These are phyloP conservation scores for Elmis aenea DNA, from an alignment of 2,888 invertebrate species.

Conservation along the genomic window DNA sequence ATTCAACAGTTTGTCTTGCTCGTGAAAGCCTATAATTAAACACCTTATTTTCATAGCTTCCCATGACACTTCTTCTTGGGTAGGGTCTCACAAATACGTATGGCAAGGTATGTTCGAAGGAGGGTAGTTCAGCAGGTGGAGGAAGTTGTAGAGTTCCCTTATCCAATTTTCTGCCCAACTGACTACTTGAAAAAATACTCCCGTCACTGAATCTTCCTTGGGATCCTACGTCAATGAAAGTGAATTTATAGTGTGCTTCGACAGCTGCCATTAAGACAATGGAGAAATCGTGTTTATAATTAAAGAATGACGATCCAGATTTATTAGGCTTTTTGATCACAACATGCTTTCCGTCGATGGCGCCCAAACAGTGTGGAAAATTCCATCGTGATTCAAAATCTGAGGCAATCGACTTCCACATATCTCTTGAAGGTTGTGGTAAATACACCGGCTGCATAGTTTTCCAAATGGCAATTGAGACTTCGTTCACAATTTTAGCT, in stretches of 20 bases:
- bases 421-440: slow-evolving; percentile 22
- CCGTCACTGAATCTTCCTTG: slow-evolving; percentile 30
- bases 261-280: slow-evolving; percentile 30
- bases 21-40: slow-evolving; percentile 6
- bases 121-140: slow-evolving; percentile 13
- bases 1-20: slow-evolving; percentile 7
- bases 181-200: slow-evolving; percentile 26
- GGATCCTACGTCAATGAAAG: slow-evolving; percentile 27
- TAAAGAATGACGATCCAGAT: slow-evolving; percentile 31
- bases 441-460: slow-evolving; percentile 19
- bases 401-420: slow-evolving; percentile 22
- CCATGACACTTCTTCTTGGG: slow-evolving; percentile 8
- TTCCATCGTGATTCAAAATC: slow-evolving; percentile 30
- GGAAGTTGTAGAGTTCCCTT: slow-evolving; percentile 19
- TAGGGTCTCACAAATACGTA: slow-evolving; percentile 14
- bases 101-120: slow-evolving; percentile 7
- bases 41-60: slow-evolving; percentile 7
- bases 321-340: slow-evolving; percentile 25
- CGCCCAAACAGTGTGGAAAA: slow-evolving; percentile 28
- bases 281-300: slow-evolving; percentile 31
- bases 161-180: slow-evolving; percentile 20
- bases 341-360: slow-evolving; percentile 32
- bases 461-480: slow-evolving; percentile 20
- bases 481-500: slow-evolving; percentile 22
- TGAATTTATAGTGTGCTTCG: slow-evolving; percentile 31